Percentiles rank a stretch among this genome's conserved stretches.
Conservation (phyloP, 2,888 invertebrate genomes). For the Mimumesa dahlbomi region DNA sequence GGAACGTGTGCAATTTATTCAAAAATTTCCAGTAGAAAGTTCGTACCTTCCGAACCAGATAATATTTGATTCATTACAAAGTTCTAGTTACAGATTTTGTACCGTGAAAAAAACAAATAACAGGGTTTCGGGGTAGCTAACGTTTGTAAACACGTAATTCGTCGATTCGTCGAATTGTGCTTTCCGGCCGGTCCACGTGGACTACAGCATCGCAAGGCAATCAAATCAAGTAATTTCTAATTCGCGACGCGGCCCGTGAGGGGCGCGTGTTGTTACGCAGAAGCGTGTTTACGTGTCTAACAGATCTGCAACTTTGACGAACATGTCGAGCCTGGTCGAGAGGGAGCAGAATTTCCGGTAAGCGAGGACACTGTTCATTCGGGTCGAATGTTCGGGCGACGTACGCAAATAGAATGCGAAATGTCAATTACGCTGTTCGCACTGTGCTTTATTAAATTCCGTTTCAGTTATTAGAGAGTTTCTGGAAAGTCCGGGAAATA, state of each 20-base stretch:
- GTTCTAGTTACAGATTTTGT: too few relatives aligned
- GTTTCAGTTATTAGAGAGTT: constrained; percentile 44
- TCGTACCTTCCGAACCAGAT: too few relatives aligned
- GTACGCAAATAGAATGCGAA: constrained; percentile 63
- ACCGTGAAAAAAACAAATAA: too few relatives aligned
- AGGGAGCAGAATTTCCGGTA: constrained; percentile 23
- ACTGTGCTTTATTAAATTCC: constrained; percentile 48
- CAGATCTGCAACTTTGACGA: constrained; percentile 12
- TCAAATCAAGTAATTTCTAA: background rate
- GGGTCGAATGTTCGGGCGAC: constrained; percentile 40
- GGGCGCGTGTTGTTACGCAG: background rate
- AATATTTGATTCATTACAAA: too few relatives aligned
- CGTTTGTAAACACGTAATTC: too few relatives aligned
- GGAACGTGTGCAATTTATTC: too few relatives aligned
- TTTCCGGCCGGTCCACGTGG: too few relatives aligned
- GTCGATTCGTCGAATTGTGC: too few relatives aligned
- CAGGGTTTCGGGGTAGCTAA: too few relatives aligned
- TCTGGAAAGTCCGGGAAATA: constrained; percentile 38
- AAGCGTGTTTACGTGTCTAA: background rate
- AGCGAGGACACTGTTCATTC: constrained; percentile 20
- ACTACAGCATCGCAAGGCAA: constrained; percentile 16
- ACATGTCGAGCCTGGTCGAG: constrained; percentile 1
- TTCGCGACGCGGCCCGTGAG: background rate
- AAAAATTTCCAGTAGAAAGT: too few relatives aligned
- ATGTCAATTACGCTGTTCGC: constrained; percentile 53